Evolutionary conservation across 23 tunicate genomes (phyloP), one percentile per base, ranked within the genome.

Genomic region (Ciona savignyi): DNA sequence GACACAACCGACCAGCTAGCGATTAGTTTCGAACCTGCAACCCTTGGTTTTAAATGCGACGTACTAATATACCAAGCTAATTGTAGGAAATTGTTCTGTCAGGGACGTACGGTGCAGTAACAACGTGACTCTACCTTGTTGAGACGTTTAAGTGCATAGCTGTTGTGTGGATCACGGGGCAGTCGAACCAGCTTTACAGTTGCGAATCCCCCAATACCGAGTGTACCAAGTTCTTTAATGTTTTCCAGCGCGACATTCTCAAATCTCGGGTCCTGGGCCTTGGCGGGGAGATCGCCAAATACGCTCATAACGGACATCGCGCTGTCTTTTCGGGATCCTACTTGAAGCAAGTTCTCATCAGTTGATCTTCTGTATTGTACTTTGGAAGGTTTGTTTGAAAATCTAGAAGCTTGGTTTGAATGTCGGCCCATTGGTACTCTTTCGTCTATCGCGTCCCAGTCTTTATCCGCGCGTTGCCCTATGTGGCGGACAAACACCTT

Each of bases 141-240:
- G 66, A 85, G 81, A 73, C 90, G 71, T 63, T 85, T 85, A 3
- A 85, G 60, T 26, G 90, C 90, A 62, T 34, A 85, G 22, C 70
- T 74, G 4, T 32, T 34, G 22, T 71, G 61, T 9, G 62, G 34
- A 9, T 33, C 64, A 23, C 30, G 29, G 2, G 34, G 21, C 30
- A 33, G 4, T 4, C 73, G 24, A 20, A 74, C 73, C 56, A 85
- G 49, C 63, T 85, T 77, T 34, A 85, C 90, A 64, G 48, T 63
- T 24, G 85, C 90, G 56, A 85, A 85, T 24, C 85, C 90, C 24
- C 90, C 90, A 3, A 27, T 34, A 30, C 90, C 90, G 0, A 85
- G 63, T 26, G 73, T 34, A 11, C 82, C 70, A 3, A 85, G 3
- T 30, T 63, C 70, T 51, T 80, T 34, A 23, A 85, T 32, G n/a